These are phyloP conservation scores for Cyanoderma ruficeps DNA, from an alignment of 2,113 vertebrate genomes.

Conservation along the genomic window DNA sequence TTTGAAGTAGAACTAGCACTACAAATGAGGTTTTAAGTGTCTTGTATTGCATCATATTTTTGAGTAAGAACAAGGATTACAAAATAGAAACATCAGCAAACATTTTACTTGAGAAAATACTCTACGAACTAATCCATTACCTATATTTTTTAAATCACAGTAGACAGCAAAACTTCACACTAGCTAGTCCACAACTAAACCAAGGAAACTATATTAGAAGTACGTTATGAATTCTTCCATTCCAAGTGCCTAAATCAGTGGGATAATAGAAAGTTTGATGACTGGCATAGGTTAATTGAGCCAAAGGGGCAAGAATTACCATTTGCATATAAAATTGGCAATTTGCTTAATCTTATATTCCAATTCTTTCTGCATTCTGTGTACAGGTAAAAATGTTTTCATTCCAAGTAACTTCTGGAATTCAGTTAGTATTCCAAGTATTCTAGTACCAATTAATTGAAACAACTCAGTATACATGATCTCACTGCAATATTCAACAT, in stretches of 20 bases:
- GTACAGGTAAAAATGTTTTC: neutral
- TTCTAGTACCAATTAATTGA: neutral
- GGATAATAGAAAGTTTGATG: neutral
- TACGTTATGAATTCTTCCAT: neutral
- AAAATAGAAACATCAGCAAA: neutral
- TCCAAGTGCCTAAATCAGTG: neutral
- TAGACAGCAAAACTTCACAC: neutral
- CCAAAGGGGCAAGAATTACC: neutral
- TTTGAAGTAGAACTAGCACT: neutral
- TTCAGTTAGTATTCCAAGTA: neutral
- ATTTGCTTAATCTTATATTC: neutral
- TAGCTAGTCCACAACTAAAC: neutral
- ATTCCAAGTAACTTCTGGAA: neutral
- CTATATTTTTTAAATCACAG: neutral
- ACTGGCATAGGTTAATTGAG: neutral
- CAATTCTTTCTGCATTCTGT: neutral
- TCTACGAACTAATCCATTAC: neutral
- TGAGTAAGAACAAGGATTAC: neutral
- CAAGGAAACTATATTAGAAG: neutral
- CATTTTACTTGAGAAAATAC: neutral
- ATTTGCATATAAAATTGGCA: neutral
- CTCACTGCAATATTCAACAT: neutral
- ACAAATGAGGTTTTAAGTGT: neutral
- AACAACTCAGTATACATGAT: neutral
- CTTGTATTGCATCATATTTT: neutral